phyloP scores from a whole-genome alignment of 1,140 invertebrate genomes.

The Halictus rubicundus region DNA sequence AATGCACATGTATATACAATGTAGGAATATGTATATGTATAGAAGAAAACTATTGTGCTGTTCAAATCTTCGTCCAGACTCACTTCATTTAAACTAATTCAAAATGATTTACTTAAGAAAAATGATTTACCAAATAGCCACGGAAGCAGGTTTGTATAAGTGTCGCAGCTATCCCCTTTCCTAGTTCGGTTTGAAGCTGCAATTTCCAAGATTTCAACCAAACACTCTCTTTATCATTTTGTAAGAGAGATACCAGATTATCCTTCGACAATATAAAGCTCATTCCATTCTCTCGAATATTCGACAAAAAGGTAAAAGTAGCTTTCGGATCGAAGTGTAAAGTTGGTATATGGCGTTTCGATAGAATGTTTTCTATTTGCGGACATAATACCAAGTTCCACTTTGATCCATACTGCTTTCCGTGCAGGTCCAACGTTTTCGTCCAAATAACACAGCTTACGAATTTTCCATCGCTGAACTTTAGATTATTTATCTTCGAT shows the following conservation, averaged over 20 bases:
- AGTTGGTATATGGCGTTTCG: slow-evolving; percentile 24
- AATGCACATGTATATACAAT: too few species aligned
- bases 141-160: slow-evolving; percentile 52
- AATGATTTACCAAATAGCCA: slow-evolving; percentile 48
- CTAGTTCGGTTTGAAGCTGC: slow-evolving; percentile 27
- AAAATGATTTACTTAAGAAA: too few species aligned
- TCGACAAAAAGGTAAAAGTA: slow-evolving; percentile 33
- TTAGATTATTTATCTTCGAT: slow-evolving; percentile 30
- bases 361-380: slow-evolving; percentile 44
- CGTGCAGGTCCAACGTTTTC: slow-evolving; percentile 41
- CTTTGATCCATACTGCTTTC: slow-evolving; percentile 45
- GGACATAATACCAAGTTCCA: slow-evolving; percentile 50
- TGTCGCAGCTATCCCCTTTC: slow-evolving; percentile 39
- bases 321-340: slow-evolving; percentile 23
- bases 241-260: slow-evolving; percentile 42
- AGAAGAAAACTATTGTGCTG: too few species aligned
- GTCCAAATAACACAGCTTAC: slow-evolving; percentile 25
- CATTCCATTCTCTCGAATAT: slow-evolving; percentile 36
- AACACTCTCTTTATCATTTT: background rate
- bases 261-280: slow-evolving; percentile 19
- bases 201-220: slow-evolving; percentile 39
- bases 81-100: too few species aligned
- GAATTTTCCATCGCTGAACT: slow-evolving; percentile 51
- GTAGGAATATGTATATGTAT: too few species aligned
- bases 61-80: too few species aligned